These are phyloP conservation scores for Threskiornis aethiopicus DNA, from an alignment of 2,797 vertebrate genomes.

Conservation along the genomic window DNA sequence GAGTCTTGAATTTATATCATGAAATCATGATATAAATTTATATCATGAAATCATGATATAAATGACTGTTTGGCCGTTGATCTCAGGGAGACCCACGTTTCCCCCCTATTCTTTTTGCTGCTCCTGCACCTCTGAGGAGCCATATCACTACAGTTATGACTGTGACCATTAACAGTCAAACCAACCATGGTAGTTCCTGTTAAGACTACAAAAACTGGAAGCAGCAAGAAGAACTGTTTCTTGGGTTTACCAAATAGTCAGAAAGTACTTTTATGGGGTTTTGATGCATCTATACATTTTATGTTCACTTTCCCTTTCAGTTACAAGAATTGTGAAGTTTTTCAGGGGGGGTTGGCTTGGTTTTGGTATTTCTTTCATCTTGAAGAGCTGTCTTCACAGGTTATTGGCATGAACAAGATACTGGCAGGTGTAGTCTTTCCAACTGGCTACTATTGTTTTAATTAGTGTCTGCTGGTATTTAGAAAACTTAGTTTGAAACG, in stretches of 20 bases:
- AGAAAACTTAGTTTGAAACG: conserved; percentile 22
- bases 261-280: not conserved
- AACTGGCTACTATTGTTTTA: not conserved
- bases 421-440: not conserved
- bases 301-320: not conserved
- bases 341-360: fast-evolving
- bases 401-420: not conserved
- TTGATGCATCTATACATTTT: not conserved
- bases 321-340: not conserved
- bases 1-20: not conserved
- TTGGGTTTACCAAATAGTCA: not conserved
- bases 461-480: not conserved
- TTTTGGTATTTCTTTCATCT: not conserved
- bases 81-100: not conserved
- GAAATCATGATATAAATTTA: not conserved
- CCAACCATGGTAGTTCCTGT: fast-evolving
- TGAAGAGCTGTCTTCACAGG: not conserved
- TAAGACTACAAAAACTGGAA: not conserved
- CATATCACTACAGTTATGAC: not conserved
- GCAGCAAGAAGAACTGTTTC: not conserved
- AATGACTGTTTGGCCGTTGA: not conserved
- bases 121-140: not conserved
- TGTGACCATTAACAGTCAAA: not conserved
- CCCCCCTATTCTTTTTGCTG: not conserved
- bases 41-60: not conserved